phyloP scores from a whole-genome alignment of 2,888 invertebrate species.

The Chloromyia formosa region DNA sequence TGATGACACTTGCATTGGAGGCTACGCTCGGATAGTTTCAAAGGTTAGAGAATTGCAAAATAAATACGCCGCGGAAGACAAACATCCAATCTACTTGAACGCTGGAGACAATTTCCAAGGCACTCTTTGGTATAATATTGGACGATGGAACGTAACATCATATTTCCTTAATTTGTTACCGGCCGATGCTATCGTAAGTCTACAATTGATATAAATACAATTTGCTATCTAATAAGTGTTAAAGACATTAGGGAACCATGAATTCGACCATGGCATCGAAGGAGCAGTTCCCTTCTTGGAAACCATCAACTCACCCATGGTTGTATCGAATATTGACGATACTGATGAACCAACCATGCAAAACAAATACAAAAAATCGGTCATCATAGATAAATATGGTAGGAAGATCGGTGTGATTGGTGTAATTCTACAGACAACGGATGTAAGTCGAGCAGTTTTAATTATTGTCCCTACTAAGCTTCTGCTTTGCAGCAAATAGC shows the following conservation, averaged over 20 bases:
- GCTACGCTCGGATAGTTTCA: slow-evolving; percentile 72
- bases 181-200: slow-evolving; percentile 78
- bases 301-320: slow-evolving; percentile 70
- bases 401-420: slow-evolving; percentile 82
- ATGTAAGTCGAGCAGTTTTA: slow-evolving; percentile 64
- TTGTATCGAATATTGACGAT: slow-evolving; percentile 81
- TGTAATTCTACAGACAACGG: slow-evolving; percentile 74
- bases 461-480: neutral
- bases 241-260: slow-evolving; percentile 86
- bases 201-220: neutral
- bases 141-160: slow-evolving; percentile 78
- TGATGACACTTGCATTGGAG: slow-evolving; percentile 72
- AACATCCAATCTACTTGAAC: slow-evolving; percentile 75
- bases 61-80: slow-evolving; percentile 52
- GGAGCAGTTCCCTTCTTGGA: slow-evolving; percentile 78
- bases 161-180: slow-evolving; percentile 78
- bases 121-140: slow-evolving; percentile 81
- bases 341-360: slow-evolving; percentile 72
- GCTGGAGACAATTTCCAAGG: slow-evolving; percentile 88
- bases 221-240: neutral
- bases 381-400: slow-evolving; percentile 70
- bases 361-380: slow-evolving; percentile 71
- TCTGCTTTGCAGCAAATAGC: slow-evolving; percentile 68
- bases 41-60: slow-evolving; percentile 65
- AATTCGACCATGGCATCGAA: slow-evolving; percentile 80